Evolutionary conservation across 2,113 vertebrate species (phyloP).

Genomic region (Microcebus tavaratra): DNA sequence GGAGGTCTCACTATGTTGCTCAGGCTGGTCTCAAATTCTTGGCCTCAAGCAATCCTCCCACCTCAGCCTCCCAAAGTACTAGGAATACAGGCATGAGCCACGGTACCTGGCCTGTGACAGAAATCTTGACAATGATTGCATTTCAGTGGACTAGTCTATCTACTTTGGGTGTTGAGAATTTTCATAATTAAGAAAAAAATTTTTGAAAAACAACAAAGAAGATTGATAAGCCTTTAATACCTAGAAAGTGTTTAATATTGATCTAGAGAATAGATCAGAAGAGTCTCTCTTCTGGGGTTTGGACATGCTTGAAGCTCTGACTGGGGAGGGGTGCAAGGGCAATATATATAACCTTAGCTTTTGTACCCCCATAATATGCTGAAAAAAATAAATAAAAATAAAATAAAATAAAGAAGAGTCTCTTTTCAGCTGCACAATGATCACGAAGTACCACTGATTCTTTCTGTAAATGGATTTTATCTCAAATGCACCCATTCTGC

Average conservation of each 20-base stretch:
- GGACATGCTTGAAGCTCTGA: no score
- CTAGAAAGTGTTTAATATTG: not conserved
- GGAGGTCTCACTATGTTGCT: no score
- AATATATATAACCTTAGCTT: no score
- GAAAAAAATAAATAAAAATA: no score
- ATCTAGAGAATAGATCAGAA: conserved; percentile 13
- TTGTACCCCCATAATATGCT: no score
- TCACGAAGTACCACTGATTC: not conserved
- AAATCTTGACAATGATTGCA: not conserved
- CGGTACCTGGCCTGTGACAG: not conserved
- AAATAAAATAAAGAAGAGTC: not conserved
- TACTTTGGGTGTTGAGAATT: not conserved
- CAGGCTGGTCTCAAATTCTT: no score
- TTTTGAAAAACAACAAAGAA: not conserved
- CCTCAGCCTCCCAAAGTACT: no score
- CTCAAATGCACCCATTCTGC: not conserved
- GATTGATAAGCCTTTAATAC: not conserved
- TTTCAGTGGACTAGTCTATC: not conserved
- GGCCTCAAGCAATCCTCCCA: no score
- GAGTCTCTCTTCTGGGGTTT: not conserved
- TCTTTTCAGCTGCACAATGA: not conserved
- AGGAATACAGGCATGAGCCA: no score
- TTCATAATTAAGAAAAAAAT: not conserved
- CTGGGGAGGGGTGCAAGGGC: no score
- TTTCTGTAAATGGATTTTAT: not conserved